Conservation (phyloP, 2,888 invertebrate species). For the Ennomos erosarius region DNA sequence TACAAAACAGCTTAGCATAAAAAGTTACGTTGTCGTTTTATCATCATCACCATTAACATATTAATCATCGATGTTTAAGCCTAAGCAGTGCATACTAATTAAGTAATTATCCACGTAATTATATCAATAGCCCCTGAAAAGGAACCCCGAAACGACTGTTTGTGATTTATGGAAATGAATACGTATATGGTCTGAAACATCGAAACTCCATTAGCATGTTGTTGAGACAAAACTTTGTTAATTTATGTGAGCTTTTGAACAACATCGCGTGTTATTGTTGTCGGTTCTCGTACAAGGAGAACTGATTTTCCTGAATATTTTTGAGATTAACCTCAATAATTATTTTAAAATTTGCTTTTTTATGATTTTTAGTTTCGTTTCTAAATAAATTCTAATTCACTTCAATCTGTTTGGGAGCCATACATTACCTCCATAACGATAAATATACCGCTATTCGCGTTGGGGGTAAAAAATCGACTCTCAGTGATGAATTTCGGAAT, state of each 20-base stretch:
- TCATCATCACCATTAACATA: no score
- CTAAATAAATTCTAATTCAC: no score
- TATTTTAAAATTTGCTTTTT: no score
- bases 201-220: conserved; percentile 41
- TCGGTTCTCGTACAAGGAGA: conserved; percentile 23
- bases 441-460: no score
- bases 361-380: no score
- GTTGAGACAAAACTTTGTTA: conserved; percentile 39
- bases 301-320: conserved; percentile 12
- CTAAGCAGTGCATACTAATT: not conserved
- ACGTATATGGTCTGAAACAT: conserved; percentile 31
- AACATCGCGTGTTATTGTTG: conserved; percentile 34
- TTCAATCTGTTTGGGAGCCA: no score
- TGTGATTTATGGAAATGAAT: conserved; percentile 26
- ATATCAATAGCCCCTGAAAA: conserved; percentile 4
- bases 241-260: conserved; percentile 38
- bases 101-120: conserved; percentile 2
- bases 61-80: no score
- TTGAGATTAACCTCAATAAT: not conserved
- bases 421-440: no score
- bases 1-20: no score
- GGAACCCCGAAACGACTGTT: conserved; percentile 7
- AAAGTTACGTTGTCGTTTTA: no score
- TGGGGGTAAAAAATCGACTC: no score
- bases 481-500: no score